phyloP scores from a whole-genome alignment of 2,113 vertebrate species.

The Oreochromis aureus region DNA sequence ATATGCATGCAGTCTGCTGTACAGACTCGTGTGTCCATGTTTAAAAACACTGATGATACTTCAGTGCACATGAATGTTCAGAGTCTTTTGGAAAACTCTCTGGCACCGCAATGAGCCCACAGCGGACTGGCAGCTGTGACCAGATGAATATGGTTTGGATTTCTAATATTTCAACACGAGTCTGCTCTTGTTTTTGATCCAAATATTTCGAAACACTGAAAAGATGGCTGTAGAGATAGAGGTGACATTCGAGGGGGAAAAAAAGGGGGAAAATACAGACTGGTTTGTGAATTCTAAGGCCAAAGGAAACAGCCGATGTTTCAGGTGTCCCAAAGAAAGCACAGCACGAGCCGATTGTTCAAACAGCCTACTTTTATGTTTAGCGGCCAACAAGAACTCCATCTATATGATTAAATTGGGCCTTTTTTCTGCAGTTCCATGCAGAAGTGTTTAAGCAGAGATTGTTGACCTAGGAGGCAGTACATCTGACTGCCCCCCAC shows the following conservation, averaged over 20 bases:
- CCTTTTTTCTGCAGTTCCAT: not conserved
- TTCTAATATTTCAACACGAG: not conserved
- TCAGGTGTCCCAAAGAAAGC: not conserved
- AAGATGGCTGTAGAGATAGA: not conserved
- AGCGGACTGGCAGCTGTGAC: not conserved
- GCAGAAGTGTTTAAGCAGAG: not conserved
- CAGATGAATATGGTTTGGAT: not conserved
- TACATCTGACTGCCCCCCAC: not conserved
- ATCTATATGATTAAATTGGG: not conserved
- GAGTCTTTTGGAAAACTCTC: not conserved
- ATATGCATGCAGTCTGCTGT: not conserved
- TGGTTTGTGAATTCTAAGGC: not conserved
- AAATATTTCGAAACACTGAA: not conserved
- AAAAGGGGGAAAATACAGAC: not conserved
- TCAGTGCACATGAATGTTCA: not conserved
- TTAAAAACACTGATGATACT: not conserved
- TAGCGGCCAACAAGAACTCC: not conserved
- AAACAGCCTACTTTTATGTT: not conserved
- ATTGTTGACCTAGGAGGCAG: not conserved
- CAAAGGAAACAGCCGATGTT: not conserved
- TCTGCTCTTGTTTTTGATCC: not conserved
- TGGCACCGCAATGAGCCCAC: not conserved
- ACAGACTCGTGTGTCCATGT: not conserved
- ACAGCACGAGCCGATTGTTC: not conserved
- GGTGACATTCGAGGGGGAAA: rapidly evolving